phyloP scores from a whole-genome alignment of 2,113 vertebrate genomes.

The Bubo blakistoni region DNA sequence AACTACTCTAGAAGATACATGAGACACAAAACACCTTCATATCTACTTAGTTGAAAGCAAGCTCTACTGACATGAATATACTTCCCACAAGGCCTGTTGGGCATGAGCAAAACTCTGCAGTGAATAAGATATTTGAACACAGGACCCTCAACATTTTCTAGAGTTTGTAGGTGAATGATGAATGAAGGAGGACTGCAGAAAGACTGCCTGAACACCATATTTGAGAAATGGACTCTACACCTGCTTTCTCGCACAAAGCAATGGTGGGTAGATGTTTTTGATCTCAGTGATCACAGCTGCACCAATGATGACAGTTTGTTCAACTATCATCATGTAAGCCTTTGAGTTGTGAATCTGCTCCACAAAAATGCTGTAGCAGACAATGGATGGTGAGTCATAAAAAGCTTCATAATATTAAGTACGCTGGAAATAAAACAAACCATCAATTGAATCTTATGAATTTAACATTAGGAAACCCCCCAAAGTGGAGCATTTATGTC shows the following conservation, averaged over 20 bases:
- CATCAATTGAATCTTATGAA: background rate
- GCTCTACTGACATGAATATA: background rate
- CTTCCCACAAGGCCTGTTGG: background rate
- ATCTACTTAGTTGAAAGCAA: background rate
- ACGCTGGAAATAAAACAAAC: background rate
- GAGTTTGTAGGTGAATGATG: background rate
- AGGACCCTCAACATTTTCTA: background rate
- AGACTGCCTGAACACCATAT: rapidly evolving
- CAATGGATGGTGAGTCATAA: background rate
- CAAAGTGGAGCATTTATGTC: background rate
- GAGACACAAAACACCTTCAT: background rate
- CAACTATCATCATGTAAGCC: background rate
- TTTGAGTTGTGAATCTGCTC: background rate
- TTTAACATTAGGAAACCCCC: background rate
- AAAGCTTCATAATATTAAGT: background rate
- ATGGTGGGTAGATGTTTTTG: background rate
- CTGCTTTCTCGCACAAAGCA: background rate
- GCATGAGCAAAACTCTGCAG: background rate
- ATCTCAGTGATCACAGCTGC: background rate
- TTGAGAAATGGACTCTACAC: background rate
- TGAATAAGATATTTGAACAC: background rate
- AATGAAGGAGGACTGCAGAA: background rate
- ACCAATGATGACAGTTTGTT: background rate
- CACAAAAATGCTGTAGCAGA: background rate
- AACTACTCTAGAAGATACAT: background rate